Evolutionary conservation across 2,888 invertebrate genomes (phyloP).

Genomic region (Pammene aurita): DNA sequence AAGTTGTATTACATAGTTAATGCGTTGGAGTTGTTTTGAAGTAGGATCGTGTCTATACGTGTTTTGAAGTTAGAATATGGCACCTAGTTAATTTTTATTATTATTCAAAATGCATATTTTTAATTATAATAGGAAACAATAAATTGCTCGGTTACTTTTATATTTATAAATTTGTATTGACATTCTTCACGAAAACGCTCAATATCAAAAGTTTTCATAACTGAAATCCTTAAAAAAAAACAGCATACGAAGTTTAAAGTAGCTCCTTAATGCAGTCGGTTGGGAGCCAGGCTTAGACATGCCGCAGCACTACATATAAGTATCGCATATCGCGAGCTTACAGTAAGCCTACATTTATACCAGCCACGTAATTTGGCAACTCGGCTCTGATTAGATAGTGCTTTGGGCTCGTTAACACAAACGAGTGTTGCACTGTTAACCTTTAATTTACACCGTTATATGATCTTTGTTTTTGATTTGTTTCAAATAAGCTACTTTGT

Average conservation of each 20-base stretch:
- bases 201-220: background rate
- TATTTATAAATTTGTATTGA: too few relatives aligned
- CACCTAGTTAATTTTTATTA: too few relatives aligned
- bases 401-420: slow-evolving; percentile 75
- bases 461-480: slow-evolving; percentile 51
- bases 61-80: too few relatives aligned
- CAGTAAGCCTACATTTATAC: slow-evolving; percentile 78
- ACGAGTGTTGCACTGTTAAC: slow-evolving; percentile 76
- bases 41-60: too few relatives aligned
- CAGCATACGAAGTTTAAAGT: background rate
- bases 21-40: too few relatives aligned
- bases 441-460: slow-evolving; percentile 65
- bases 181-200: too few relatives aligned
- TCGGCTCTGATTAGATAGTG: slow-evolving; percentile 80
- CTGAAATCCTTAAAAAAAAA: background rate
- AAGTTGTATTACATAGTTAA: too few relatives aligned
- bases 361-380: slow-evolving; percentile 80
- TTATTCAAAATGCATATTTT: background rate
- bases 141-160: too few relatives aligned
- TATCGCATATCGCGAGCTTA: slow-evolving; percentile 68
- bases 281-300: slow-evolving; percentile 9
- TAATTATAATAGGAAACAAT: too few relatives aligned
- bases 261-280: slow-evolving; percentile 18
- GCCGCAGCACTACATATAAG: slow-evolving; percentile 50
- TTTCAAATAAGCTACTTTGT: slow-evolving; percentile 35